phyloP scores from a whole-genome alignment of 2,797 vertebrate species.

The Danio aesculapii region DNA sequence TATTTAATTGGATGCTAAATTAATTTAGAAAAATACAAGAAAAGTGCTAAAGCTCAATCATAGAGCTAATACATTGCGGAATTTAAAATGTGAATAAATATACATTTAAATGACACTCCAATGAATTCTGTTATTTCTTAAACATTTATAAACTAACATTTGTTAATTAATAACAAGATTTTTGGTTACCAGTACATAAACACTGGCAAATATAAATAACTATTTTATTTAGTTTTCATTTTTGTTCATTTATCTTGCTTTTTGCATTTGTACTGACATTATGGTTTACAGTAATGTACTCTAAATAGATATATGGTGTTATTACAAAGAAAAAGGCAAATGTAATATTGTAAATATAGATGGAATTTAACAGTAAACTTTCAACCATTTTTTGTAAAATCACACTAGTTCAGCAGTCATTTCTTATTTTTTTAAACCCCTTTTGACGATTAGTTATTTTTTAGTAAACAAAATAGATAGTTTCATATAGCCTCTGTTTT shows the following conservation, averaged over 20 bases:
- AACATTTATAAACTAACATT: too few relatives aligned
- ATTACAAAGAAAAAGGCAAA: too few relatives aligned
- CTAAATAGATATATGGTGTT: background rate
- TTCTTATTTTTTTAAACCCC: background rate
- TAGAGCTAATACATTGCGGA: background rate
- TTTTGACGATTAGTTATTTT: slow-evolving; percentile 43
- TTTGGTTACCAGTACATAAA: background rate
- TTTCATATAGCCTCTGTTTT: slow-evolving; percentile 65
- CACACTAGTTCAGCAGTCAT: background rate
- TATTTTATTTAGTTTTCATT: background rate
- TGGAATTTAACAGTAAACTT: background rate
- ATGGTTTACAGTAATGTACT: background rate
- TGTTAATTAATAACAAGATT: background rate
- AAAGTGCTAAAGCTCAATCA: background rate
- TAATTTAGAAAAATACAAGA: background rate
- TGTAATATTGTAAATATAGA: background rate
- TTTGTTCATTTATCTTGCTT: background rate
- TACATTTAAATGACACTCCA: too few relatives aligned
- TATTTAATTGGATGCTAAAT: background rate
- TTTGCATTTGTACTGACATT: background rate
- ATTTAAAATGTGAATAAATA: too few relatives aligned
- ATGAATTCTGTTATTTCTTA: too few relatives aligned
- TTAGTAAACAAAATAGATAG: slow-evolving; percentile 51
- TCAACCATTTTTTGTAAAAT: background rate
- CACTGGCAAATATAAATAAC: background rate